A percentile compares a stretch with the other conserved stretches of the same genome.
Evolutionary conservation across 2,113 vertebrate genomes (phyloP).

Genomic region (Telmatochromis bifrenatus): DNA sequence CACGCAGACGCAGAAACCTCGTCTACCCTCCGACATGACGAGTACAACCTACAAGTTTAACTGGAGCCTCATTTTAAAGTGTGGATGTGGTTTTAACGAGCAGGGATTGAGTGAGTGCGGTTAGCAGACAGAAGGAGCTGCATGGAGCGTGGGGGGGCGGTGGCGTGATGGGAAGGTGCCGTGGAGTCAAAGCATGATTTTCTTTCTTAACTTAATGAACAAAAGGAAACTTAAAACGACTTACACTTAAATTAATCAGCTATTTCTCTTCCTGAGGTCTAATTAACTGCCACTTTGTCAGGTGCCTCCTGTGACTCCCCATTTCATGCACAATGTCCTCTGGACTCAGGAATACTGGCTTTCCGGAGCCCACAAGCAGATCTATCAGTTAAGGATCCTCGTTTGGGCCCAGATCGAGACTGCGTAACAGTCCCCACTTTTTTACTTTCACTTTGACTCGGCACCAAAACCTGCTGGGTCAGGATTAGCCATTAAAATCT

Average conservation of each 20-base stretch:
- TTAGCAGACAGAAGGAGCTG: neutral
- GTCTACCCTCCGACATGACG: neutral
- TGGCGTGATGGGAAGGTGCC: neutral
- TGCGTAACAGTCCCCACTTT: neutral
- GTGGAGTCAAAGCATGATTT: neutral
- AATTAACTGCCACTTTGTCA: neutral
- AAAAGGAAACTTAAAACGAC: neutral
- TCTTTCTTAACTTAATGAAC: neutral
- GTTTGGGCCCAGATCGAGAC: rapidly evolving
- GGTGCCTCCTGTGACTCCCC: neutral
- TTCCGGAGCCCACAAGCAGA: rapidly evolving
- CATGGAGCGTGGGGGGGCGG: neutral
- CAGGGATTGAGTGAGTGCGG: neutral
- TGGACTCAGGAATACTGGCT: neutral
- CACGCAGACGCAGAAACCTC: neutral
- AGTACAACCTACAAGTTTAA: neutral
- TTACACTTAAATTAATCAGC: neutral
- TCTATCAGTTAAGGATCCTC: neutral
- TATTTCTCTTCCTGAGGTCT: neutral
- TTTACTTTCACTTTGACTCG: neutral
- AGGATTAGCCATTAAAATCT: rapidly evolving
- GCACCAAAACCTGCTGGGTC: rapidly evolving
- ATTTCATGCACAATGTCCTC: neutral
- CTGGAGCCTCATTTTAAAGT: neutral
- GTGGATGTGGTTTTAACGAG: neutral